A percentile compares a stretch with the other conserved stretches of the same genome.
Conservation (phyloP, 2,797 vertebrate species). For the Pogonophryne albipinna region DNA sequence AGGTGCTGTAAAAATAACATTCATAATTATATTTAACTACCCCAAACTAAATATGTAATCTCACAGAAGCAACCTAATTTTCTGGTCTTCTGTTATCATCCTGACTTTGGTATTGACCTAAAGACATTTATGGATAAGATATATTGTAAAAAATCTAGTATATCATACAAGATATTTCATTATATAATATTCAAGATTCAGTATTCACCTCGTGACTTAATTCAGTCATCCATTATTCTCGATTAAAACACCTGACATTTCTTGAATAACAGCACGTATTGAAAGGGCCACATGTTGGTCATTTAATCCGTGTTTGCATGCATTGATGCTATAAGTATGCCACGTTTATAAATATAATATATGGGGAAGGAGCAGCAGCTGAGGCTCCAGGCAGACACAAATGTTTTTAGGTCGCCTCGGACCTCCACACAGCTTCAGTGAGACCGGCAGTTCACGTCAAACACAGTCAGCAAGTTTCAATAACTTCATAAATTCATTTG, state of each 20-base stretch:
- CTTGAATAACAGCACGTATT: slow-evolving; percentile 1
- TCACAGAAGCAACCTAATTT: neutral
- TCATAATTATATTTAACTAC: too few species aligned
- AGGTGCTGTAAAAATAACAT: too few species aligned
- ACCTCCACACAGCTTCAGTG: slow-evolving; percentile 51
- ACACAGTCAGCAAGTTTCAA: neutral
- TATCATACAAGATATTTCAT: too few species aligned
- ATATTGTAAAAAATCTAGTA: neutral
- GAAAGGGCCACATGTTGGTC: slow-evolving; percentile 24
- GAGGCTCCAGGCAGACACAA: slow-evolving; percentile 77
- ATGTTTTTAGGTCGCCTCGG: slow-evolving; percentile 64
- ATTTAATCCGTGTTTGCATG: slow-evolving; percentile 60
- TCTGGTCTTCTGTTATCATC: neutral
- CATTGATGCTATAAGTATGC: slow-evolving; percentile 79
- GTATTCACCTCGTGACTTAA: neutral
- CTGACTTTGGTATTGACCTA: too few species aligned
- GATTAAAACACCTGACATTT: slow-evolving; percentile 16
- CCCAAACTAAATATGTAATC: neutral
- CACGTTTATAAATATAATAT: slow-evolving; percentile 77
- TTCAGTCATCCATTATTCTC: neutral
- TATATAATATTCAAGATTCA: too few species aligned
- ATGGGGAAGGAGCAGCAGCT: slow-evolving; percentile 78
- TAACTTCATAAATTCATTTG: neutral
- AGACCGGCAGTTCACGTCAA: slow-evolving; percentile 20
- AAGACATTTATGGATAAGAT: neutral